Evolutionary conservation across 2,888 invertebrate genomes (phyloP).

Genomic region (Theristus sp.): DNA sequence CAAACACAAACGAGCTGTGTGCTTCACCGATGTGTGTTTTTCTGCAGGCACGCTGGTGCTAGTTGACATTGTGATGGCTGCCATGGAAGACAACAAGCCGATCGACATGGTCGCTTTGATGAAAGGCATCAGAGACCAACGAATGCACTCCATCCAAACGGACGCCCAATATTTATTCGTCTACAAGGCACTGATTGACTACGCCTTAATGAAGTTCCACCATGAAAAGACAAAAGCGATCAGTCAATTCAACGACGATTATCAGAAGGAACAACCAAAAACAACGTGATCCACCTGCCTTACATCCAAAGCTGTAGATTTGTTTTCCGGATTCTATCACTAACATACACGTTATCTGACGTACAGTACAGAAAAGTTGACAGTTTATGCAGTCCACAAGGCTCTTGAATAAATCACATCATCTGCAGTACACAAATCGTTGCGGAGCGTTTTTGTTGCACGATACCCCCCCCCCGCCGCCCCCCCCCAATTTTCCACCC

Average conservation of each 20-base stretch:
- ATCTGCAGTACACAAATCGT: no score
- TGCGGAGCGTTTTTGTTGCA: no score
- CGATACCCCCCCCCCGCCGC: no score
- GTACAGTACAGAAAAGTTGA: no score
- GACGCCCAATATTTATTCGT: neutral
- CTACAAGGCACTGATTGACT: neutral
- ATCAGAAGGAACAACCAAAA: neutral
- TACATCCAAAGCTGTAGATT: neutral
- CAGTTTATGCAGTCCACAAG: no score
- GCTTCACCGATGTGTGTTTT: no score
- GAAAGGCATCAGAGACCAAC: neutral
- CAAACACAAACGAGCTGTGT: no score
- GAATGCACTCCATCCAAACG: neutral
- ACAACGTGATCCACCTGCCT: neutral
- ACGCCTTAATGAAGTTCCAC: neutral
- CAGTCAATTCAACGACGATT: neutral
- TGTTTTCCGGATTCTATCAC: no score
- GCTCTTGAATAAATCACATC: no score
- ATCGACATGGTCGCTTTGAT: neutral
- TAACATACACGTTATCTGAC: no score
- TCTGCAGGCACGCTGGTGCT: neutral
- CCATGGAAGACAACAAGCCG: neutral
- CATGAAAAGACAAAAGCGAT: neutral
- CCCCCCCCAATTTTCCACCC: no score
- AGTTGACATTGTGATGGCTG: neutral